A percentile compares a stretch with the other conserved stretches of the same genome.
These are phyloP conservation scores for Desoria tigrina DNA, from an alignment of 2,888 invertebrate species.

Conservation along the genomic window DNA sequence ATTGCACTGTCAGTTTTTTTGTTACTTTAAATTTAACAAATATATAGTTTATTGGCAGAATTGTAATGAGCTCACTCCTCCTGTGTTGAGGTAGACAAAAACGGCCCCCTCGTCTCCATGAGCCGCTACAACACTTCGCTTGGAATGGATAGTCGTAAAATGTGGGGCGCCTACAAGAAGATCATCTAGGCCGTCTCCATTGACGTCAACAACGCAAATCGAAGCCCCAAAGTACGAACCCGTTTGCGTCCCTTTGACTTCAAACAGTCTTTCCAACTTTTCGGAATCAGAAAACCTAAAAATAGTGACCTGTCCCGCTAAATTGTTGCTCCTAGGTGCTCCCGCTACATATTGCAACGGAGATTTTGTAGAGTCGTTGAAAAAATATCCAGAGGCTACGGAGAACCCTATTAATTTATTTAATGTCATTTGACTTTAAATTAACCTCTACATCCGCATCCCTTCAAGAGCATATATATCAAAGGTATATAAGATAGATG, in stretches of 20 bases:
- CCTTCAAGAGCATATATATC: too few species aligned
- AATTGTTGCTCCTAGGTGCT: constrained; percentile 60
- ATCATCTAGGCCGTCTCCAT: constrained; percentile 30
- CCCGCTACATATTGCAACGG: constrained; percentile 57
- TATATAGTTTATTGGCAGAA: constrained; percentile 63
- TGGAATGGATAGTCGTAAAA: constrained; percentile 59
- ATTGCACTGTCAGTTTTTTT: too few species aligned
- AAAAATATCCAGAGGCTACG: too few species aligned
- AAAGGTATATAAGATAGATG: too few species aligned
- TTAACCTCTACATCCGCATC: too few species aligned
- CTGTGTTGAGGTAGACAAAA: constrained; percentile 54
- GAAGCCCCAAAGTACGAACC: constrained; percentile 37
- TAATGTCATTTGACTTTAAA: too few species aligned
- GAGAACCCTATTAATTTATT: too few species aligned
- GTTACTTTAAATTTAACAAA: too few species aligned
- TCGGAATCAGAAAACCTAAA: constrained; percentile 53
- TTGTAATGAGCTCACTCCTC: constrained; percentile 48
- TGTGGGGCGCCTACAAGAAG: constrained; percentile 35
- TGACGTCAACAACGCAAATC: constrained; percentile 23
- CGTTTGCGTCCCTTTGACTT: constrained; percentile 5
- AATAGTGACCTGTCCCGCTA: constrained; percentile 39
- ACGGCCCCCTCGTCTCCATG: constrained; percentile 35
- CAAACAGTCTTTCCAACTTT: background rate
- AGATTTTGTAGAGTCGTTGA: too few species aligned
- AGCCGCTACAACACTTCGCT: constrained; percentile 64